These are phyloP conservation scores for Heliconius himera DNA, from an alignment of 1,140 invertebrate species.

Conservation along the genomic window DNA sequence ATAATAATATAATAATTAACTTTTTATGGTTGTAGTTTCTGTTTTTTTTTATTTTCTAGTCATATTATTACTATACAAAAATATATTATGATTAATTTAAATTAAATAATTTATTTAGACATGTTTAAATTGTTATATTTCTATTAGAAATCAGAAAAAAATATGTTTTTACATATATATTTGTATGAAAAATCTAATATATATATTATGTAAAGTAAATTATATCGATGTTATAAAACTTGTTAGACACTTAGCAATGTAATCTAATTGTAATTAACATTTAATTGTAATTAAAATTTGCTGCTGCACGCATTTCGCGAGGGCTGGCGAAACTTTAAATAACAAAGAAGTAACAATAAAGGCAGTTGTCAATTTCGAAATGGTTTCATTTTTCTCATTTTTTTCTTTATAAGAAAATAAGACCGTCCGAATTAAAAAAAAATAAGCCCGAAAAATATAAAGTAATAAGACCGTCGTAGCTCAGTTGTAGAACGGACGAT, in stretches of 20 bases:
- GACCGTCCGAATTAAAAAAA: no score
- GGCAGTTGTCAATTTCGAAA: slow-evolving; percentile 66
- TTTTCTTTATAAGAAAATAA: no score
- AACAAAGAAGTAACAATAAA: slow-evolving; percentile 62
- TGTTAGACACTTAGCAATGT: slow-evolving; percentile 13
- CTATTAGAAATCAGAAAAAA: background rate
- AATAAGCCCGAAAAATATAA: no score
- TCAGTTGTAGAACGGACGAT: no score
- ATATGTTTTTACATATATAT: background rate
- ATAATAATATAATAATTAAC: background rate
- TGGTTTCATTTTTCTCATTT: slow-evolving; percentile 48
- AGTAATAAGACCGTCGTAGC: no score
- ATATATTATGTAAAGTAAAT: slow-evolving; percentile 11
- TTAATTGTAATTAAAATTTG: slow-evolving; percentile 27
- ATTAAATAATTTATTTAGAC: background rate
- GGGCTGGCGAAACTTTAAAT: slow-evolving; percentile 73
- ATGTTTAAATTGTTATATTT: background rate
- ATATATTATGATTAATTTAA: background rate
- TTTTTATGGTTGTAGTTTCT: background rate
- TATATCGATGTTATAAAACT: slow-evolving; percentile 15
- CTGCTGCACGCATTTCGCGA: slow-evolving; percentile 63
- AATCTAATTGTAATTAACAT: slow-evolving; percentile 31
- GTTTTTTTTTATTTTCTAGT: background rate
- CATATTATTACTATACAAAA: background rate
- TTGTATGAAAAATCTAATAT: background rate